Evolutionary conservation across 2,113 vertebrate species (phyloP).

Genomic region (Apus apus): DNA sequence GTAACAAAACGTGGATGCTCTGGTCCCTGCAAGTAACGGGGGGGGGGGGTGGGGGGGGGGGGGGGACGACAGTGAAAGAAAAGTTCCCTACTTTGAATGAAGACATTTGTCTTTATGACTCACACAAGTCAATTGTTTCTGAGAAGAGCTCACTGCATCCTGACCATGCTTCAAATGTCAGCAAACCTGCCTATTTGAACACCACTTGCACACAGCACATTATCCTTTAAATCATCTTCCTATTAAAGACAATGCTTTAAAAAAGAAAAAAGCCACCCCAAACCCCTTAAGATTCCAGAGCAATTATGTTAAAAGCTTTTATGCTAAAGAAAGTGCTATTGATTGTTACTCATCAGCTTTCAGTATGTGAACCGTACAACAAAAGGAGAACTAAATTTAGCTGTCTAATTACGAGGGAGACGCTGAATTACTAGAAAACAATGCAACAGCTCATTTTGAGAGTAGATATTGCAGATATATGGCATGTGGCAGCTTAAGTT

Average conservation of each 20-base stretch:
- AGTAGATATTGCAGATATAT: background rate
- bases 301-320: slow-evolving; percentile 24
- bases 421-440: background rate
- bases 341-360: slow-evolving; percentile 28
- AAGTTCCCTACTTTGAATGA: background rate
- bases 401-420: background rate
- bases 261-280: background rate
- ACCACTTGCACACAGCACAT: background rate
- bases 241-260: background rate
- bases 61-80: background rate
- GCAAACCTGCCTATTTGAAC: background rate
- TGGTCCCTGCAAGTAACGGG: background rate
- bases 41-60: no score
- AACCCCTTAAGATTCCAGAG: background rate
- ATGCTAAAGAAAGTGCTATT: background rate
- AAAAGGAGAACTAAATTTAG: slow-evolving; percentile 37
- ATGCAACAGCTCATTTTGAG: background rate
- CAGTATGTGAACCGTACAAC: background rate
- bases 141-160: background rate
- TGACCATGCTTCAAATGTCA: background rate
- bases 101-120: background rate
- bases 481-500: background rate
- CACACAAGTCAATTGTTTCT: background rate
- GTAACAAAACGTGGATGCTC: background rate
- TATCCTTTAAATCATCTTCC: background rate